Base-by-base conservation (phyloP, 2,113 vertebrate species). In the Spermophilus dauricus region DNA sequence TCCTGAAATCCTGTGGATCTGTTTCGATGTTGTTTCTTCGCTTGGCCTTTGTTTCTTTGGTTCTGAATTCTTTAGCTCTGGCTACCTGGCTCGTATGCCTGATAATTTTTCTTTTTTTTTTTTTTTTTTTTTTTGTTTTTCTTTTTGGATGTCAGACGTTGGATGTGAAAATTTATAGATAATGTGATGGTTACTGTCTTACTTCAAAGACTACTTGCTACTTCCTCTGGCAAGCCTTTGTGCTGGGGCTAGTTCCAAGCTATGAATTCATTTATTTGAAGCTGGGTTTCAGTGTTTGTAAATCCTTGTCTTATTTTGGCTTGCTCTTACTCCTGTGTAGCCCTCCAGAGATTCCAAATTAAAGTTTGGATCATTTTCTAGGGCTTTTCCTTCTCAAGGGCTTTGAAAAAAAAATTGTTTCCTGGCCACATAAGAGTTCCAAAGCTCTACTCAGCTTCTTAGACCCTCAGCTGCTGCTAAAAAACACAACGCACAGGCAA, bases 161-260 rank as follows among this genome's bases (percentile, higher is more conserved):
- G 32, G 58, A 5, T 58, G 10, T 67, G 26, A 77, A 61, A 84
- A 42, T 53, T n/a, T 48, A 58, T n/a, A 56, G 65, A 87, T 82
- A 70, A 48, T 51, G n/a, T 28, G 51, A 61, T 65, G 73, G 14
- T 45, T 7, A 22, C n/a, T n/a, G 2, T 42, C 76, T 92, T 82
- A 65, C 76, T 76, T 94, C 63, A 69, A 69, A 89, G 67, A 80
- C n/a, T 22, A 18, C 70, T 92, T 80, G 22, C 89, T 61, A 6
- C 76, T 61, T 89, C 63, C 53, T 53, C 91, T 97, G 85, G 80
- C 86, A 90, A 63, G 39, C 76, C 89, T 70, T 70, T 51, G 9
- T 48, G 34, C 63, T 82, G 86, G 88, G 95, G 76, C 80, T 80
- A 75, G 85, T 94, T 97, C 93, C 85, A 94, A 97, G 65, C 69